phyloP scores from a whole-genome alignment of 2,888 invertebrate genomes.

The Phorcus lineatus region DNA sequence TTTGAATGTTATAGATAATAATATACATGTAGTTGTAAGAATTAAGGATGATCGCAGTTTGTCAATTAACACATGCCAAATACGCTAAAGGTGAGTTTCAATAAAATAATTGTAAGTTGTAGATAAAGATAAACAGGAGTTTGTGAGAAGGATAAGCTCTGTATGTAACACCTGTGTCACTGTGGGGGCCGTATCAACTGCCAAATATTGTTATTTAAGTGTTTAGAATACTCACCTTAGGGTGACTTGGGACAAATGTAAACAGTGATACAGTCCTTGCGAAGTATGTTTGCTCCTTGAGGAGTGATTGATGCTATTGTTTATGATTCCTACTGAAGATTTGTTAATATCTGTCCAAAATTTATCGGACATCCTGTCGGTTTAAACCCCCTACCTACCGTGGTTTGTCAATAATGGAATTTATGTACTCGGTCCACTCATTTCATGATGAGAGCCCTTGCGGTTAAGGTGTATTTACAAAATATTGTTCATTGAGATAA shows the following conservation, averaged over 20 bases:
- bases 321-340: not conserved
- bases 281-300: conserved; percentile 6
- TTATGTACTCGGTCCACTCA: not conserved
- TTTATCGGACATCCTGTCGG: not conserved
- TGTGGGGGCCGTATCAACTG: not conserved
- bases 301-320: not conserved
- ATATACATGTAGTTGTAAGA: too few species aligned
- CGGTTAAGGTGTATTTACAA: too few species aligned
- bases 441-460: too few species aligned
- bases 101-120: too few species aligned
- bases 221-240: not conserved
- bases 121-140: not conserved
- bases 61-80: too few species aligned
- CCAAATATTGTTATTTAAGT: conserved; percentile 13
- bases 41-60: too few species aligned
- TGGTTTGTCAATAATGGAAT: not conserved
- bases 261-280: not conserved
- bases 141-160: not conserved
- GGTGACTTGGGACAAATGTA: not conserved
- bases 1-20: too few species aligned
- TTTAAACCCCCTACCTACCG: not conserved
- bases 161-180: not conserved
- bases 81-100: too few species aligned
- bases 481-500: too few species aligned
- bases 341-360: not conserved